Evolutionary conservation across 2,888 invertebrate species (phyloP).

Genomic region (Ornithoptera alexandrae): DNA sequence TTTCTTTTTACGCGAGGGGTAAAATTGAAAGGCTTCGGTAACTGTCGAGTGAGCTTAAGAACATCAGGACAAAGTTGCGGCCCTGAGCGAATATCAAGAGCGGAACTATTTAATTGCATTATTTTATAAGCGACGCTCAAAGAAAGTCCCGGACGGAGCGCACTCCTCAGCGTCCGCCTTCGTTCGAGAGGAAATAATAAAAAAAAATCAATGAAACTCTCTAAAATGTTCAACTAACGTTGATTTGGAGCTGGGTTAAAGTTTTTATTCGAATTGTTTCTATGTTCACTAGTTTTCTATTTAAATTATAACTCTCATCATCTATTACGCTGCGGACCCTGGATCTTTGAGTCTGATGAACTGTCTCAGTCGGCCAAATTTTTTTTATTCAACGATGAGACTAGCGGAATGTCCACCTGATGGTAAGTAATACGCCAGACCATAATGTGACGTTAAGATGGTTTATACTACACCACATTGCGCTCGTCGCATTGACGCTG

Average conservation of each 20-base stretch:
- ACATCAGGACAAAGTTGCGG: conserved; percentile 15
- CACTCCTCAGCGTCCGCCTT: background rate
- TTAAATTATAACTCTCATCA: too few species aligned
- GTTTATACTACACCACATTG: too few species aligned
- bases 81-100: conserved; percentile 44
- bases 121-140: conserved; percentile 42
- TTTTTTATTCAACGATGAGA: too few species aligned
- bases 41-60: conserved; percentile 33
- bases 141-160: conserved; percentile 25
- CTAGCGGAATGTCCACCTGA: too few species aligned
- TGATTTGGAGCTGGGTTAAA: background rate
- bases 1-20: background rate
- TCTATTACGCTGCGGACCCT: too few species aligned
- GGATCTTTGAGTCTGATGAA: too few species aligned
- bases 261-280: too few species aligned
- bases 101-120: conserved; percentile 70
- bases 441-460: too few species aligned
- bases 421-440: too few species aligned
- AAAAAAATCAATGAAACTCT: background rate
- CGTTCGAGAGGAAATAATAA: conserved; percentile 4
- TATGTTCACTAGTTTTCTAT: too few species aligned
- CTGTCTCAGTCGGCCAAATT: too few species aligned
- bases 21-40: conserved; percentile 31
- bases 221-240: conserved; percentile 36
- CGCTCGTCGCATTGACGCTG: too few species aligned